Percentiles rank a stretch among this genome's conserved stretches.
phyloP scores from a whole-genome alignment of 2,797 vertebrate genomes.

The Gouania willdenowi region DNA sequence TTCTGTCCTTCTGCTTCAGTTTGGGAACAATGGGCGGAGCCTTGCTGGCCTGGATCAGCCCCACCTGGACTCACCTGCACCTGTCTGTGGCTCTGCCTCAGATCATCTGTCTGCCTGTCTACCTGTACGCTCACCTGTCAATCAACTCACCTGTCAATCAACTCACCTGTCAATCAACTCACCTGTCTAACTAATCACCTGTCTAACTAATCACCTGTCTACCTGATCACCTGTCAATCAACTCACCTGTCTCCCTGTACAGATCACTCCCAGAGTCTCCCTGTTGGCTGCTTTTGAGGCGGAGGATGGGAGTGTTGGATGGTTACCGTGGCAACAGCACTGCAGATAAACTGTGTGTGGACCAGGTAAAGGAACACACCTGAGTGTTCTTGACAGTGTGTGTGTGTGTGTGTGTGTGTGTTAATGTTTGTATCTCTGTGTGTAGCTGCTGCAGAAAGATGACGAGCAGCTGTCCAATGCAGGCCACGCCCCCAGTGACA shows the following conservation, averaged over 20 bases:
- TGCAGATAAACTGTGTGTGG: conserved; percentile 51
- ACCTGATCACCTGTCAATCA: too few species aligned
- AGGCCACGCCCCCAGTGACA: conserved; percentile 20
- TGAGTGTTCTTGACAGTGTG: background rate
- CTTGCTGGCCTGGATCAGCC: conserved; percentile 55
- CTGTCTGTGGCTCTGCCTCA: conserved; percentile 66
- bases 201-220: too few species aligned
- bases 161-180: background rate
- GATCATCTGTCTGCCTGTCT: conserved; percentile 66
- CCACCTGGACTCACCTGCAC: conserved; percentile 61
- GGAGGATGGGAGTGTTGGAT: conserved; percentile 48
- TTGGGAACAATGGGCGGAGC: conserved; percentile 70
- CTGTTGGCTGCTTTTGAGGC: conserved; percentile 61
- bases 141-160: background rate
- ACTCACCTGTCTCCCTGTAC: background rate
- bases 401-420: background rate
- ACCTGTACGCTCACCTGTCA: conserved; percentile 43
- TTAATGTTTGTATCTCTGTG: conserved; percentile 41
- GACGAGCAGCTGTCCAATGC: background rate
- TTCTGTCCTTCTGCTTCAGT: conserved; percentile 72
- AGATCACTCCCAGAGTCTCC: conserved; percentile 73
- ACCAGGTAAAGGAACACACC: conserved; percentile 44
- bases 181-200: background rate
- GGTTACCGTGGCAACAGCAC: conserved; percentile 57
- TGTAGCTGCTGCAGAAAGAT: conserved; percentile 34